phyloP scores from a whole-genome alignment of 2,797 vertebrate genomes.

The Esox lucius region DNA sequence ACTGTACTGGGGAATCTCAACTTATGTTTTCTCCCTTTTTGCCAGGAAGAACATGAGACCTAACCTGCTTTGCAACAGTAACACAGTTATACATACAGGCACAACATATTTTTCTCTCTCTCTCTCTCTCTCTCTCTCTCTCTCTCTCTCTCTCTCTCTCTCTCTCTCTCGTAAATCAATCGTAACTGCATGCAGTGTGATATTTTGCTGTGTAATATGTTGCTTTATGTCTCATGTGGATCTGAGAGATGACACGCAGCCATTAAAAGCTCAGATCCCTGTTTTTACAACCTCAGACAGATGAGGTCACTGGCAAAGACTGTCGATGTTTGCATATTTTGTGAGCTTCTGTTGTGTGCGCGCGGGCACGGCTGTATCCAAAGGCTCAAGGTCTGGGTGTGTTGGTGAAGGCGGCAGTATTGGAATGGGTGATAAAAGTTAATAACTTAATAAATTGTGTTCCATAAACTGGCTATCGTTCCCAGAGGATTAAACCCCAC shows the following conservation, averaged over 20 bases:
- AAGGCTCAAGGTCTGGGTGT: constrained; percentile 7
- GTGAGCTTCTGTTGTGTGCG: not conserved
- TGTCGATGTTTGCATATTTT: not conserved
- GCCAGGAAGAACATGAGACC: not conserved
- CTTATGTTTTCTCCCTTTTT: not conserved
- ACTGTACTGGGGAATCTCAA: not conserved
- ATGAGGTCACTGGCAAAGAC: not conserved
- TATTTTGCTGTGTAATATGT: not conserved
- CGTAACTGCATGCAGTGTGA: not conserved
- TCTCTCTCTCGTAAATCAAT: not conserved
- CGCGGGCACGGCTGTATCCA: not conserved
- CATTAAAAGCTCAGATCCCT: constrained; percentile 12
- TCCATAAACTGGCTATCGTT: constrained; percentile 15
- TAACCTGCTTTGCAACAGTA: not conserved
- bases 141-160: not conserved
- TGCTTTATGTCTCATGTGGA: not conserved
- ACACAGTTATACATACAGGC: not conserved
- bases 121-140: not conserved
- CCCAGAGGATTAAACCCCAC: constrained; percentile 18
- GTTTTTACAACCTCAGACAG: constrained; percentile 13
- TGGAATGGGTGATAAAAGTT: constrained; percentile 33
- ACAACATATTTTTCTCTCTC: not conserved
- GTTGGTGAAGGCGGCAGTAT: not conserved
- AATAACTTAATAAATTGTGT: constrained; percentile 39
- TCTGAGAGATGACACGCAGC: not conserved